Conservation (phyloP, 1,140 invertebrate species). For the Drosophila ananassae region DNA sequence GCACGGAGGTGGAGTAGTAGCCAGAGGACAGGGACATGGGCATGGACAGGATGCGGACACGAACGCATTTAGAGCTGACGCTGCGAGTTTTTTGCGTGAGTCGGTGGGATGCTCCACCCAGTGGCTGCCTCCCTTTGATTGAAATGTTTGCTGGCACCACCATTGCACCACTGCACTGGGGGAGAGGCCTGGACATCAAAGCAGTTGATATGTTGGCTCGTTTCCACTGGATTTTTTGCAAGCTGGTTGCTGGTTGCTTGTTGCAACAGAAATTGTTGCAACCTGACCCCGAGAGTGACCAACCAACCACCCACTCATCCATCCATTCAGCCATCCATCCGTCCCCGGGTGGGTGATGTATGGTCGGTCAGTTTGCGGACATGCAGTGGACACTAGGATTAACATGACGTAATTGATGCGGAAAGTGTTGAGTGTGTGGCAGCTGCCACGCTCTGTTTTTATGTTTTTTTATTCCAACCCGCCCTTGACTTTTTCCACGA, state of each 20-base stretch:
- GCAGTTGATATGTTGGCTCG: conserved; percentile 64
- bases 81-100: conserved; percentile 70
- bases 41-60: conserved; percentile 62
- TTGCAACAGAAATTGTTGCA: conserved; percentile 68
- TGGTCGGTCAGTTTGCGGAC: conserved; percentile 83
- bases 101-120: conserved; percentile 51
- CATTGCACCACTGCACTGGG: neutral
- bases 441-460: conserved; percentile 46
- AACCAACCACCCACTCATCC: conserved; percentile 8
- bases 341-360: conserved; percentile 67
- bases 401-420: conserved; percentile 83
- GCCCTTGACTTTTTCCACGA: neutral
- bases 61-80: conserved; percentile 78
- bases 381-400: conserved; percentile 83
- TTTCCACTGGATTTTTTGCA: conserved; percentile 64
- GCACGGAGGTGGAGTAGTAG: conserved; percentile 7
- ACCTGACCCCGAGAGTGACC: neutral
- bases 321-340: neutral
- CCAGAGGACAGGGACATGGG: conserved; percentile 24
- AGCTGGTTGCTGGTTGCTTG: conserved; percentile 66
- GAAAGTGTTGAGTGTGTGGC: conserved; percentile 81
- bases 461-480: neutral
- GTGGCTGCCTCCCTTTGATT: conserved; percentile 57
- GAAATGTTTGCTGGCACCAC: conserved; percentile 73
- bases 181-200: conserved; percentile 43